These are phyloP conservation scores for Helarctos malayanus DNA, from an alignment of 2,797 vertebrate genomes.

Conservation along the genomic window DNA sequence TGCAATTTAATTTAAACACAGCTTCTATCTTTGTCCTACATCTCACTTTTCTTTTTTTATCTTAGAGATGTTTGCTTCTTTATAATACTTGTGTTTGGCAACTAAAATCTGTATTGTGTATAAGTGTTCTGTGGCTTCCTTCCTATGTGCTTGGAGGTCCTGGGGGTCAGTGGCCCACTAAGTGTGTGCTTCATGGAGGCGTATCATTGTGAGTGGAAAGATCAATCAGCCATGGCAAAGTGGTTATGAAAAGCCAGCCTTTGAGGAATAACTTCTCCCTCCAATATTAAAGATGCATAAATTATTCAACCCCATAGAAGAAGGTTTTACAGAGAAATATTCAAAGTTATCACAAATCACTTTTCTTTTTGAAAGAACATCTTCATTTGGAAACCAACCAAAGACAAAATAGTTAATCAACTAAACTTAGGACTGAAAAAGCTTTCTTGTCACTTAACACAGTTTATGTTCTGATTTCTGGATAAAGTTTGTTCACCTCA, in stretches of 20 bases:
- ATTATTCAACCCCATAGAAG: conserved; percentile 87
- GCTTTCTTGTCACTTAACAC: conserved; percentile 31
- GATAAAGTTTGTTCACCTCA: not conserved
- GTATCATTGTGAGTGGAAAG: conserved; percentile 54
- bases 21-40: not conserved
- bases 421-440: conserved; percentile 44
- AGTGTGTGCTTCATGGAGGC: conserved; percentile 64
- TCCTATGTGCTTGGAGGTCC: not conserved
- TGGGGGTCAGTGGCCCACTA: not conserved
- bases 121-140: not conserved
- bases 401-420: conserved; percentile 59
- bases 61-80: not conserved
- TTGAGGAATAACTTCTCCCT: conserved; percentile 86
- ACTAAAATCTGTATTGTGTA: not conserved
- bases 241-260: conserved; percentile 84
- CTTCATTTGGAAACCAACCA: conserved; percentile 77
- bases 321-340: conserved; percentile 44
- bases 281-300: conserved; percentile 87
- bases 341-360: conserved; percentile 60
- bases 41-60: not conserved
- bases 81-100: not conserved
- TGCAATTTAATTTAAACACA: not conserved
- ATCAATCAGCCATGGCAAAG: conserved; percentile 79
- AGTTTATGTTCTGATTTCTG: not conserved
- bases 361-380: conserved; percentile 79